phyloP scores from a whole-genome alignment of 2,113 vertebrate species.

The Choloepus hoffmanni region DNA sequence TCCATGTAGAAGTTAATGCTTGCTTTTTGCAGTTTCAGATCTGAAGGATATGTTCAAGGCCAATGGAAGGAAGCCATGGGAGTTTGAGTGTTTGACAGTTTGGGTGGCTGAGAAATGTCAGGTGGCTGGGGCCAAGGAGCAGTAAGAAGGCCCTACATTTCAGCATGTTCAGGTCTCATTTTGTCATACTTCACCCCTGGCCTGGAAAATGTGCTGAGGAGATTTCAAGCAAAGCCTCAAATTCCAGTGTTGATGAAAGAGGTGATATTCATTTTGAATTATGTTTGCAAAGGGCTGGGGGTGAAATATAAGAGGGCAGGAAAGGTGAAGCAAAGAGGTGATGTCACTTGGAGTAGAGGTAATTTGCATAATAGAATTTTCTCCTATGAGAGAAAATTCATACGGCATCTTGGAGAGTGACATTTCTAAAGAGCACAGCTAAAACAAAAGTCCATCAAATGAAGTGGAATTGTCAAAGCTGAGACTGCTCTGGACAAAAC shows the following conservation, averaged over 20 bases:
- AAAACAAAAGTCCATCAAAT: conserved; percentile 42
- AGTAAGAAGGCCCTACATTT: background rate
- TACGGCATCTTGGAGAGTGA: conserved; percentile 34
- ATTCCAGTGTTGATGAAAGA: conserved; percentile 71
- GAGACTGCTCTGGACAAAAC: conserved; percentile 38
- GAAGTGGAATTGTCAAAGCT: conserved; percentile 30
- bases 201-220: conserved; percentile 27
- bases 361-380: conserved; percentile 77
- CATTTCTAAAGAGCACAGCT: conserved; percentile 73
- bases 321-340: conserved; percentile 53
- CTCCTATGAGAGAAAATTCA: background rate
- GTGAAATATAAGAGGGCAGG: conserved; percentile 8
- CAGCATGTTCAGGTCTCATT: conserved; percentile 10
- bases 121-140: background rate
- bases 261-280: conserved; percentile 66
- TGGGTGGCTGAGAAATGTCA: conserved; percentile 22
- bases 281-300: conserved; percentile 63
- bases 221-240: conserved; percentile 68
- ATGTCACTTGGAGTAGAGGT: conserved; percentile 50
- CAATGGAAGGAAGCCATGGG: background rate
- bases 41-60: background rate
- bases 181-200: conserved; percentile 17
- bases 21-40: background rate
- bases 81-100: background rate
- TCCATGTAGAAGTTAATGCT: background rate